Base-by-base conservation (phyloP, 1,140 invertebrate species). In the Drosophila lini region DNA sequence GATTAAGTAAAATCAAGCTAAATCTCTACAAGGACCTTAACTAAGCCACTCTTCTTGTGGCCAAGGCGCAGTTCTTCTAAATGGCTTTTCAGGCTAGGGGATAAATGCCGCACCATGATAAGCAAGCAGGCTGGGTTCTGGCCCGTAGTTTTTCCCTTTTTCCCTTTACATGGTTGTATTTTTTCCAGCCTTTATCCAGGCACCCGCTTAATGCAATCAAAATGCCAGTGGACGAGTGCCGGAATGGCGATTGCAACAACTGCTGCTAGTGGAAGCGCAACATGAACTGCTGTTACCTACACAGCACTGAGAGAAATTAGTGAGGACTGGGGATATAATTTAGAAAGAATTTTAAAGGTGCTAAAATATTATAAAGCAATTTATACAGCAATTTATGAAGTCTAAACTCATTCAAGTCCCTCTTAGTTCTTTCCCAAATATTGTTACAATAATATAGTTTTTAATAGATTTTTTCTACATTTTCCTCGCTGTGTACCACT, bases 121-220 rank as follows among this genome's bases (percentile, higher is more conserved):
- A 61, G 31, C 45, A 55, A 40, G 32, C 38, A 42, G 34, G 25
- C 45, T 15, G 31, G 36, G 41, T 19, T 16, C 38, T 16, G 16
- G 10, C n/a, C 50, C 50, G 16, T 44, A 28, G 44, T 38, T 34
- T 34, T 57, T 50, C 41, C 42, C 25, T 28, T 52, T 45, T 75
- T 32, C 36, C 55, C 36, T 67, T 45, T n/a, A 31, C 40, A 19
- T 40, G 42, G 16, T 3, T 36, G 34, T 36, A 32, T 58, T 57
- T 65, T 63, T 65, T 74, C 36, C 19, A 15, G 41, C 53, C 41
- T 28, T 32, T 74, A 40, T 48, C 48, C 68, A 15, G 68, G 68
- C 52, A 31, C 50, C 74, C 64, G 57, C 38, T 61, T 77, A 78
- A 78, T 78, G 75, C 74, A 78, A 78, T 78, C 75, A 78, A 78